Evolutionary conservation across 2,113 vertebrate genomes (phyloP), one percentile per base, ranked within the genome.

Genomic region (Sisor rabdophorus): DNA sequence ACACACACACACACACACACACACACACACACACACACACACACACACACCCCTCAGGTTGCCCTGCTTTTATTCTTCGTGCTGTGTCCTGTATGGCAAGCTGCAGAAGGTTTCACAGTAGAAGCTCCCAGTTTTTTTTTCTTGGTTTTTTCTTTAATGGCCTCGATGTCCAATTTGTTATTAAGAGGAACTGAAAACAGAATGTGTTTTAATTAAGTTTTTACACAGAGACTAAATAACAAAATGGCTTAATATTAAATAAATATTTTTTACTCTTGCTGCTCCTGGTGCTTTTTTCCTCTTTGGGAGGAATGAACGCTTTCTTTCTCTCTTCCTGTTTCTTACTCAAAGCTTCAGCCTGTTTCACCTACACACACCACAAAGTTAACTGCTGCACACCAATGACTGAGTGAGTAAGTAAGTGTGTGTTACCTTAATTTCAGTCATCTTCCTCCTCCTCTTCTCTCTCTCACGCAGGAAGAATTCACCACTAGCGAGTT

Each of bases 271-370:
- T 93, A 98, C 97, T 95, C 93, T 94, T 90, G 36, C 88, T 89
- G 28, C 81, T 85, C 78, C 95, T 95, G 78, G 90, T 44, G 40
- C 69, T 69, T 22, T 93, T 87, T 71, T 96, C 98, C 88, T 99
- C 97, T 85, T 97, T 96, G 2, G 97, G 97, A 84, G 97, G 95
- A 84, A 99, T 91, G 85, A 99, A 99, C 4, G 94, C 96, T 90
- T 95, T 97, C 78, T 96, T 95, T 80, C 97, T 90, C 90, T 98
- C 92, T 69, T 97, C 93, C 81, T 98, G 95, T 80, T 91, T 95
- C 85, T 89, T 96, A 72, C 84, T 94, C 74, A 94, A 3, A 11
- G 91, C 93, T 73, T 96, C 95, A 40, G 94, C 92, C 89, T 98
- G 94, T 85, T 95, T 98, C 65, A 90, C 93, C 97, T 99, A 47